Conservation (phyloP, 1,140 invertebrate species). For the Bombyx mandarina region DNA sequence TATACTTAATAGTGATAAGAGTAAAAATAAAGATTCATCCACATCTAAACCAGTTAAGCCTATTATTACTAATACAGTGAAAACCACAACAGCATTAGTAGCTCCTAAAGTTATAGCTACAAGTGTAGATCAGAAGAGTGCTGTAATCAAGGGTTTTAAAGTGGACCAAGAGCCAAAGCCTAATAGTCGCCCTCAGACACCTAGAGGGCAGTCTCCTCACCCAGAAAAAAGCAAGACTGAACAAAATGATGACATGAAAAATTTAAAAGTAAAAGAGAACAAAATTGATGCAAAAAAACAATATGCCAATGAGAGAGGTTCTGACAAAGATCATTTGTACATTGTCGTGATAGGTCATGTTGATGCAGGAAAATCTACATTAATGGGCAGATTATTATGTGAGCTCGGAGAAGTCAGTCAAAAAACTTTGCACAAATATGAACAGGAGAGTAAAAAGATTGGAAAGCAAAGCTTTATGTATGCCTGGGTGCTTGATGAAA, state of each 20-base stretch:
- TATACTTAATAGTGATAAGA: constrained; percentile 73
- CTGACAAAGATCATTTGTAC: constrained; percentile 89
- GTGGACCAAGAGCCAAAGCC: constrained; percentile 37
- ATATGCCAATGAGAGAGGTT: constrained; percentile 82
- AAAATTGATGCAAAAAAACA: constrained; percentile 71
- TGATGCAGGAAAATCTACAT: constrained; percentile 98
- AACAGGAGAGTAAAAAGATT: constrained; percentile 96
- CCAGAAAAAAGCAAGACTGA: constrained; percentile 68
- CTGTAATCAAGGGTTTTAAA: constrained; percentile 65
- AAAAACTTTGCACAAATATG: constrained; percentile 96
- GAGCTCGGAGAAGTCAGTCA: constrained; percentile 92
- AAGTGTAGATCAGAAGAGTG: constrained; percentile 45
- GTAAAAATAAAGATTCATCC: constrained; percentile 14
- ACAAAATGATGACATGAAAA: constrained; percentile 39
- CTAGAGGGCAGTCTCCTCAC: constrained; percentile 75
- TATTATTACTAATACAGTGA: constrained; percentile 29
- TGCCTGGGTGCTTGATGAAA: constrained; percentile 99
- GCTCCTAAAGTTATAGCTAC: constrained; percentile 50
- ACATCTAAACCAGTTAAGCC: constrained; percentile 17
- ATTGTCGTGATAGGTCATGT: constrained; percentile 98
- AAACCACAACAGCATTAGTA: constrained; percentile 32
- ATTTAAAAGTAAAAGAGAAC: constrained; percentile 65
- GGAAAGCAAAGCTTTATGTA: constrained; percentile 99
- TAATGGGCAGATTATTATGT: constrained; percentile 96
- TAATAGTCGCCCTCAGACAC: constrained; percentile 51